phyloP scores from a whole-genome alignment of 1,140 invertebrate species.

The Brachionus rotundiformis region DNA sequence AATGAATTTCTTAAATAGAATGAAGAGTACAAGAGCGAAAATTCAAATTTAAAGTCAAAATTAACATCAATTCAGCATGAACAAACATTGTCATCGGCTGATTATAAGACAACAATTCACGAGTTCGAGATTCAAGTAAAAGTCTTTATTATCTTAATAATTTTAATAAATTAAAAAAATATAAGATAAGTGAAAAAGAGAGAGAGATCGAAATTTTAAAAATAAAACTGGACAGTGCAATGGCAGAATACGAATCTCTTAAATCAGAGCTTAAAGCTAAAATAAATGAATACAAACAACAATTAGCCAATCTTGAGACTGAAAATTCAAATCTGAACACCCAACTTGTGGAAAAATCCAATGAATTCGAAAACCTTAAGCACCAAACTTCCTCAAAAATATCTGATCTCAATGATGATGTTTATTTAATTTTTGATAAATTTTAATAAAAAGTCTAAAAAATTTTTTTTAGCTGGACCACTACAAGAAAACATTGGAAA shows the following conservation, averaged over 20 bases:
- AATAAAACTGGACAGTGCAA: neutral
- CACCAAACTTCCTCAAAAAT: neutral
- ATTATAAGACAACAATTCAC: slow-evolving; percentile 7
- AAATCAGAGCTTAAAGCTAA: neutral
- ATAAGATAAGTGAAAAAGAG: slow-evolving; percentile 10
- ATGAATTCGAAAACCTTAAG: slow-evolving; percentile 8
- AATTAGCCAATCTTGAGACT: neutral
- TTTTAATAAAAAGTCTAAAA: neutral
- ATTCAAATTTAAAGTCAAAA: neutral
- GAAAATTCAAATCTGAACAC: neutral
- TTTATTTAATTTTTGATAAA: no score
- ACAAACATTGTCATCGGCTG: neutral
- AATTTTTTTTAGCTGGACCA: slow-evolving; percentile 15
- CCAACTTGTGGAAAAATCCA: neutral
- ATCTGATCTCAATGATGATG: slow-evolving; percentile 15
- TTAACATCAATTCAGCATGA: neutral
- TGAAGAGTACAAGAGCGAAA: slow-evolving; percentile 16
- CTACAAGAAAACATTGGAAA: slow-evolving; percentile 24
- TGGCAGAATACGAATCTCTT: slow-evolving; percentile 3
- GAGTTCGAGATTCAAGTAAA: slow-evolving; percentile 19
- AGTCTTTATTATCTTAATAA: neutral
- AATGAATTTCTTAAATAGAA: neutral
- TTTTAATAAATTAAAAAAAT: neutral
- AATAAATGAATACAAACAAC: slow-evolving; percentile 32
- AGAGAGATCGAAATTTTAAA: slow-evolving; percentile 13